Evolutionary conservation across 2,113 vertebrate genomes (phyloP), one percentile per base, ranked within the genome.

Genomic region (Synodontis membranacea): DNA sequence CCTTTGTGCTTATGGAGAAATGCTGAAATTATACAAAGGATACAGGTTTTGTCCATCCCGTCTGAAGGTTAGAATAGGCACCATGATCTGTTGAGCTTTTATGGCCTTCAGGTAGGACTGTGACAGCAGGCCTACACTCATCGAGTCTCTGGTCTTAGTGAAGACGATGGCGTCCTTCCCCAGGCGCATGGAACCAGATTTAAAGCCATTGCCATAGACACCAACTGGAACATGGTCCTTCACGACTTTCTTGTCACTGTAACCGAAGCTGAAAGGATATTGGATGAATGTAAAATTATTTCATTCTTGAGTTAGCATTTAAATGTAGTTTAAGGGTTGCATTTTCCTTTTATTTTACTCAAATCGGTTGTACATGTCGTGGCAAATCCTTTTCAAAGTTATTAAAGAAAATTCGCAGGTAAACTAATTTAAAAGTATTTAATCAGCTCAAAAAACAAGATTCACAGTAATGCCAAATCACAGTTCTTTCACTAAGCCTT

Each of bases 171-270:
- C 96, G 23, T 99, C 98, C 93, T 88, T 96, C 14, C 97, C 98
- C 80, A 99, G 93, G 56, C 97, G 96, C 97, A 99, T 99, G 56
- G 97, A 97, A 3, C 98, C 97, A 0, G 98, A 99, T 89, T 99
- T 99, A 95, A 99, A 99, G 5, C 97, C 98, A 37, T 99, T 99
- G 31, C 98, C 97, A 44, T 99, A 99, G 25, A 97, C 89, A 4
- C 98, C 97, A 86, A 99, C 96, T 0, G 98, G 98, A 6, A 94
- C 91, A 0, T 94, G 92, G 11, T 96, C 96, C 48, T 95, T 94
- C 81, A 96, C n/a, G 42, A 94, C 78, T n/a, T 92, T 93, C 94
- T 99, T 99, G 84, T 99, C 97, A 89, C 98, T 98, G 94, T 97
- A 99, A 5, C 98, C 98, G 12, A 99, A 99, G 89, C 98, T 98